Conservation (phyloP, 2,888 invertebrate genomes). For the Rotaria socialis region DNA sequence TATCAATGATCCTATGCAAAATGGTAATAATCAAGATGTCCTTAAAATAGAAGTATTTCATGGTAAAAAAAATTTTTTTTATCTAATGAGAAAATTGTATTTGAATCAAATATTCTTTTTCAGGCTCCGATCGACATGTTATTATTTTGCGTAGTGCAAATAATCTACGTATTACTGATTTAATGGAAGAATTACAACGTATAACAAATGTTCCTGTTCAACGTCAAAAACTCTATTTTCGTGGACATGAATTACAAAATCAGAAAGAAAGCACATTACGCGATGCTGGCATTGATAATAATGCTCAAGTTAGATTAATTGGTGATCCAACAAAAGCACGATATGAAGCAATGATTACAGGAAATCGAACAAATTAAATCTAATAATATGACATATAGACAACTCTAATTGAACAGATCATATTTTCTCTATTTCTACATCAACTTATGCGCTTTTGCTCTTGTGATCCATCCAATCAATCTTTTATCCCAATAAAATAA, state of each 20-base stretch:
- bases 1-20: background rate
- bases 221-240: slow-evolving; percentile 41
- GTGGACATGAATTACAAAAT: slow-evolving; percentile 39
- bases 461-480: background rate
- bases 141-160: slow-evolving; percentile 40
- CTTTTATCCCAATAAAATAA: too few relatives aligned
- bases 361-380: background rate
- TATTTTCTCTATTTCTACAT: background rate
- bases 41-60: slow-evolving; percentile 45
- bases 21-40: slow-evolving; percentile 22
- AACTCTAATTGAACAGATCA: background rate
- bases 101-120: background rate
- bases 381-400: background rate
- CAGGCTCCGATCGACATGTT: slow-evolving; percentile 42
- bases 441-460: background rate
- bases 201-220: slow-evolving; percentile 43
- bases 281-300: slow-evolving; percentile 43
- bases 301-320: slow-evolving; percentile 38
- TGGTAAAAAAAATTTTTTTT: background rate
- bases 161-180: slow-evolving; percentile 40
- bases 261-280: slow-evolving; percentile 37
- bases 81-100: background rate
- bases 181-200: slow-evolving; percentile 43
- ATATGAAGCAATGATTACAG: slow-evolving; percentile 33
- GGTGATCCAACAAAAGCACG: slow-evolving; percentile 43